Evolutionary conservation across 2,888 invertebrate genomes (phyloP).

Genomic region (Megalurothrips usitatus): DNA sequence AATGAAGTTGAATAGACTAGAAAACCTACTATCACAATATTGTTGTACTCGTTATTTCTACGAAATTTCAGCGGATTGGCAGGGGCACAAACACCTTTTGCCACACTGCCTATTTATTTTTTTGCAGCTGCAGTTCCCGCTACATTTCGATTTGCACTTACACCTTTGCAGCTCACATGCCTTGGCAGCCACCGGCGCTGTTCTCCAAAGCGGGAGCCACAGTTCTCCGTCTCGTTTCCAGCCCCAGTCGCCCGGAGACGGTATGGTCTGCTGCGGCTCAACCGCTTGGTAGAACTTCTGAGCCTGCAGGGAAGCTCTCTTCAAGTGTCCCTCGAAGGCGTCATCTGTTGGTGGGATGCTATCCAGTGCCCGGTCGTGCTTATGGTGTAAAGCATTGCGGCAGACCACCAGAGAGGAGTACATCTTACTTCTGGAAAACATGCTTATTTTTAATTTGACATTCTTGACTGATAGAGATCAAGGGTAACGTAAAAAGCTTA

Average conservation of each 20-base stretch:
- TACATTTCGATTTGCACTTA: background rate
- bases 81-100: no score
- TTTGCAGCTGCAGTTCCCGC: background rate
- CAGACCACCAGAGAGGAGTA: background rate
- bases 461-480: background rate
- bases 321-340: background rate
- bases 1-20: no score
- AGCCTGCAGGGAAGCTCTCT: background rate
- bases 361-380: background rate
- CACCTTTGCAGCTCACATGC: background rate
- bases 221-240: background rate
- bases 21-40: no score
- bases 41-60: no score
- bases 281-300: background rate
- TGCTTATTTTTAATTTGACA: background rate
- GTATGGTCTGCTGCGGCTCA: background rate
- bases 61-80: no score
- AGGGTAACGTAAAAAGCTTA: background rate
- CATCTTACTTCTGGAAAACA: background rate
- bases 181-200: background rate
- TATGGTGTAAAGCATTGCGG: background rate
- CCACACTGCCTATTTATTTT: no score
- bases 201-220: background rate
- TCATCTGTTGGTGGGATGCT: background rate
- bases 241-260: background rate